Evolutionary conservation across 2,113 vertebrate species (phyloP).

Genomic region (Campylomormyrus tamandua): DNA sequence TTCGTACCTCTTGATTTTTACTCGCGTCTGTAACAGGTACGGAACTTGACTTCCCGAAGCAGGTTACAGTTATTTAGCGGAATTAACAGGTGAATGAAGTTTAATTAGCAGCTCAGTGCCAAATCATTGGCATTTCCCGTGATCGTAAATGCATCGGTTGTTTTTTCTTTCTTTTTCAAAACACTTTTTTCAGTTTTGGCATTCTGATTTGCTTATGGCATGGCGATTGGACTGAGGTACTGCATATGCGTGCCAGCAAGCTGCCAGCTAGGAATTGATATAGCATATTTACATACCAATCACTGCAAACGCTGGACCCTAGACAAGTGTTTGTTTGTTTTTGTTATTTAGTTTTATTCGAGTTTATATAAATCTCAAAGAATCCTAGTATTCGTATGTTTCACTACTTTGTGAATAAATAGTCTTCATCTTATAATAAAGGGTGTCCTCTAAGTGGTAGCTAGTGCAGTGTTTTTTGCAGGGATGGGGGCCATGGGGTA

Average conservation of each 20-base stretch:
- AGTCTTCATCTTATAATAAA: background rate
- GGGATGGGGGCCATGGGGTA: conserved; percentile 40
- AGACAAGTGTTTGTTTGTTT: background rate
- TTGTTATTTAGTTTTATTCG: background rate
- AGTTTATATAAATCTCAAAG: background rate
- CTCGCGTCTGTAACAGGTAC: background rate
- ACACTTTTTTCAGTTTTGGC: background rate
- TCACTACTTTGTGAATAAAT: background rate
- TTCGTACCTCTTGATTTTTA: background rate
- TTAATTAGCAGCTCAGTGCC: background rate
- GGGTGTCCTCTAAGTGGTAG: background rate
- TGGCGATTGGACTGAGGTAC: background rate
- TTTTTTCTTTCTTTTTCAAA: background rate
- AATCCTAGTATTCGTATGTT: background rate
- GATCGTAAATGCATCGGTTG: background rate
- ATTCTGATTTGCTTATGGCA: background rate
- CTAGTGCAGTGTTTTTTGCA: background rate
- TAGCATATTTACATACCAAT: background rate
- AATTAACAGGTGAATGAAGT: background rate
- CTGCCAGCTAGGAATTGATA: background rate
- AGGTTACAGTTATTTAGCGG: background rate
- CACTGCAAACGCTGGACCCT: background rate
- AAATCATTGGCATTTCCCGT: background rate
- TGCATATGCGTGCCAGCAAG: background rate
- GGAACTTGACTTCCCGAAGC: background rate